Conservation (phyloP, 2,113 vertebrate species). For the Sisor rabdophorus region DNA sequence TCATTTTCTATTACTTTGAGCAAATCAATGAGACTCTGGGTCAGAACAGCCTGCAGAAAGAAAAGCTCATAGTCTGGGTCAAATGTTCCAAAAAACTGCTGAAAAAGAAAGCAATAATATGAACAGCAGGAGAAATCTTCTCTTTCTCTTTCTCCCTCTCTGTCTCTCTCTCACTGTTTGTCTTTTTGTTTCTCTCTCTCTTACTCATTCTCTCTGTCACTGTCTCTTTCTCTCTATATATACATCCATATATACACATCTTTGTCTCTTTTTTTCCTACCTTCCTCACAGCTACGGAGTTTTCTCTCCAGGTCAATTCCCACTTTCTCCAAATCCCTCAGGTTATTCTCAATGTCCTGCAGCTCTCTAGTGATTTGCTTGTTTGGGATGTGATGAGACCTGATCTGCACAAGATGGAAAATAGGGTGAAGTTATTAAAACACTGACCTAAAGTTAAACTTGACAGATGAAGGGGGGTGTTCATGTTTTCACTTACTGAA, state of each 20-base stretch:
- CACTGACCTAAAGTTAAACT: neutral
- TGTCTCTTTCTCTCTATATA: no score
- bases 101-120: conserved; percentile 16
- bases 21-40: conserved; percentile 20
- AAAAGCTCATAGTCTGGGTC: conserved; percentile 29
- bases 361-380: conserved; percentile 82
- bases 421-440: conserved; percentile 4
- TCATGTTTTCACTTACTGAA: conserved; percentile 60
- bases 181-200: no score
- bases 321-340: conserved; percentile 79
- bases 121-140: neutral
- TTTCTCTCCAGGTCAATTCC: conserved; percentile 86
- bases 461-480: neutral
- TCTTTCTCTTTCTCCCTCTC: no score
- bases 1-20: conserved; percentile 23
- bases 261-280: conserved; percentile 63
- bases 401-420: conserved; percentile 57
- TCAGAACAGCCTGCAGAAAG: conserved; percentile 13
- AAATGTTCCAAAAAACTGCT: neutral
- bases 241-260: no score
- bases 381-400: conserved; percentile 64
- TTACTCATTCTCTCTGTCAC: no score
- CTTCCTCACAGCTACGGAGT: conserved; percentile 82
- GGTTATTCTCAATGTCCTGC: conserved; percentile 72
- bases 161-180: no score